phyloP scores from a whole-genome alignment of 2,888 invertebrate species.

The Taphrorychus bicolor region DNA sequence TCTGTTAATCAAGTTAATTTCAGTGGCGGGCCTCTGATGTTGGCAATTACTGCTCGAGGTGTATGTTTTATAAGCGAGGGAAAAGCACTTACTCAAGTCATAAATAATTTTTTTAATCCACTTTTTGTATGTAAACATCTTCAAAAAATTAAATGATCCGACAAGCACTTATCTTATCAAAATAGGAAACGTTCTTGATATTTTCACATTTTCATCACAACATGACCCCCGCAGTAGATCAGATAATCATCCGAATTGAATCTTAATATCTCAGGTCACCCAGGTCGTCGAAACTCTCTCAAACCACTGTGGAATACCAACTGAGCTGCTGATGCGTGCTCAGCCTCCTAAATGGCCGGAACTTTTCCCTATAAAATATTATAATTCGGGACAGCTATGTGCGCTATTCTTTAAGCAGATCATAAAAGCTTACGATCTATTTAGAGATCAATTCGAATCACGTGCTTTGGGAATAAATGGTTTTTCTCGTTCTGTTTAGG shows the following conservation, averaged over 20 bases:
- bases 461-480: constrained; percentile 37
- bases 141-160: too few species aligned
- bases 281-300: constrained; percentile 35
- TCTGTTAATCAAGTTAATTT: constrained; percentile 30
- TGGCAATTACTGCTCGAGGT: neutral
- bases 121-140: too few species aligned
- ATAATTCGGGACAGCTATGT: constrained; percentile 39
- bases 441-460: constrained; percentile 40
- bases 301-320: constrained; percentile 33
- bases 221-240: constrained; percentile 27
- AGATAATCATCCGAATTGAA: constrained; percentile 32
- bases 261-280: constrained; percentile 35
- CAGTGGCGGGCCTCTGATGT: constrained; percentile 18
- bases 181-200: constrained; percentile 28
- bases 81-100: too few species aligned
- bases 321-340: constrained; percentile 30
- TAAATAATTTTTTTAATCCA: too few species aligned
- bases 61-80: too few species aligned
- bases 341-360: constrained; percentile 36
- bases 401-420: constrained; percentile 37
- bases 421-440: constrained; percentile 41
- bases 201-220: constrained; percentile 33
- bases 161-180: neutral
- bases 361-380: constrained; percentile 38
- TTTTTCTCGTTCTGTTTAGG: neutral